Evolutionary conservation across 2,888 invertebrate genomes (phyloP).

Genomic region (Spilosoma lubricipeda): DNA sequence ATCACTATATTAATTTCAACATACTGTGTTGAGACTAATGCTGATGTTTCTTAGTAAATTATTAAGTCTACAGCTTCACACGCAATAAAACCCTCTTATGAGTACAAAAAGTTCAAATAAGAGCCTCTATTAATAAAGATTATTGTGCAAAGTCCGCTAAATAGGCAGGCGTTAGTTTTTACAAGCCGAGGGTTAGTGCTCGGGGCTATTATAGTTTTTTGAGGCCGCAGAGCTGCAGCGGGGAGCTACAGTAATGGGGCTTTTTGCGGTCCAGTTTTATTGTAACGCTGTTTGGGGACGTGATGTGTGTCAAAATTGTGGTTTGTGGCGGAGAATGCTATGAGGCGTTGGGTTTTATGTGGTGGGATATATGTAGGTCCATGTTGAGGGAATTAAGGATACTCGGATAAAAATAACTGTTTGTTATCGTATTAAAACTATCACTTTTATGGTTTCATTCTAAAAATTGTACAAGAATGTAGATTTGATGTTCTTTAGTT

Average conservation of each 20-base stretch:
- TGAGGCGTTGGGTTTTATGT: not conserved
- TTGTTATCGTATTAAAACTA: not conserved
- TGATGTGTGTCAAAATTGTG: constrained; percentile 26
- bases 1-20: not conserved
- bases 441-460: not conserved
- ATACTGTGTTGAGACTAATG: too few species aligned
- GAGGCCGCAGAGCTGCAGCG: constrained; percentile 31
- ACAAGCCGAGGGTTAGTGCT: constrained; percentile 27
- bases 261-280: constrained; percentile 39
- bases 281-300: constrained; percentile 31
- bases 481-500: too few species aligned
- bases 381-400: not conserved
- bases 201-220: constrained; percentile 30
- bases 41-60: not conserved
- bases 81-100: constrained; percentile 19
- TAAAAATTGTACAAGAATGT: too few species aligned
- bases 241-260: constrained; percentile 26
- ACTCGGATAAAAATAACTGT: not conserved
- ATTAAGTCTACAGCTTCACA: not conserved
- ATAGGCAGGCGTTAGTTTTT: constrained; percentile 29
- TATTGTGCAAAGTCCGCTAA: constrained; percentile 34
- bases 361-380: not conserved
- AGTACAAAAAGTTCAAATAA: constrained; percentile 31
- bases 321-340: constrained; percentile 4
- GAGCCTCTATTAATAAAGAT: constrained; percentile 47